Evolutionary conservation across 2,113 vertebrate genomes (phyloP), one percentile per base, ranked within the genome.

Genomic region (Brachionichthys hirsutus): DNA sequence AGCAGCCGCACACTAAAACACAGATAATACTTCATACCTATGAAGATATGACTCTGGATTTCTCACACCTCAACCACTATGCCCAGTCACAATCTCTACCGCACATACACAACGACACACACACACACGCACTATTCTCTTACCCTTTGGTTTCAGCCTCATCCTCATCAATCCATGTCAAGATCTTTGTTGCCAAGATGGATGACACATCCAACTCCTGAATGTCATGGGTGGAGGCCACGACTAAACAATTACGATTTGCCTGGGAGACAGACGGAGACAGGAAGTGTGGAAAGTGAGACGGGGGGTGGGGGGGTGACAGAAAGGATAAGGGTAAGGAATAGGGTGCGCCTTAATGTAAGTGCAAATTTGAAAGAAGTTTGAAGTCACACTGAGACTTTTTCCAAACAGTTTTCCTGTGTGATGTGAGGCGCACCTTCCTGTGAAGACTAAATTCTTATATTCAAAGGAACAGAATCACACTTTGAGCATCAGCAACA

Each of bases 141-240:
- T 92, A 99, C 97, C 94, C 92, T 93, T 97, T 98, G 78, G 87
- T 81, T 89, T 99, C 97, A 7, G 77, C 17, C 70, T 98, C 97
- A 34, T 98, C 97, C 52, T 99, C 97, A 75, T 98, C 97, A 54
- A 98, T 92, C 97, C 97, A 99, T 38, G 96, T 94, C 71, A 97
- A 90, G 73, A 98, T 94, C 45, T 98, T 94, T 4, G 97, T 98
- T 77, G 96, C 93, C 75, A 99, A 87, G 88, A 99, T 98, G 30
- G 94, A 93, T 79, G 97, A 98, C 86, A 99, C 95, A 79, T 99
- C 96, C 75, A 99, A 69, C 88, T 99, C 97, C 87, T 98, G 96
- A 88, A 98, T 94, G 84, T 99, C 96, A 67, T 98, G 97, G 68
- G 94, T 96, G 0, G 97, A 98, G 72, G 97, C 97, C 74, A 98